phyloP scores from a whole-genome alignment of 2,113 vertebrate genomes.

The Arizona elegans region DNA sequence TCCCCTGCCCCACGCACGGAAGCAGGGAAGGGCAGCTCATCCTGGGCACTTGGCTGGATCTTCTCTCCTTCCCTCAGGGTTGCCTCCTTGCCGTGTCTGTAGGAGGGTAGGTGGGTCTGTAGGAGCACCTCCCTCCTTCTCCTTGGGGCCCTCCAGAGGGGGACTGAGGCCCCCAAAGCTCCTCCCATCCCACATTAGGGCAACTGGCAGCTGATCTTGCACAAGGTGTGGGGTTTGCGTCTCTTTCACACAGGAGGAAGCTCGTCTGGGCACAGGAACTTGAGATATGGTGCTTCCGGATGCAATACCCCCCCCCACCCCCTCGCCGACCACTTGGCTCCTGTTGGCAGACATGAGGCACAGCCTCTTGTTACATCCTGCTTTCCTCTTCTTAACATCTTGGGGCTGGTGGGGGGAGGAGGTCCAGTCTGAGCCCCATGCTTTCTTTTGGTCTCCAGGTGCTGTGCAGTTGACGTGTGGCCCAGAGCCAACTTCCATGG shows the following conservation, averaged over 20 bases:
- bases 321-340: neutral
- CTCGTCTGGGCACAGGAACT: neutral
- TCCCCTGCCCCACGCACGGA: neutral
- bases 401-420: neutral
- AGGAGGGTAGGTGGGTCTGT: neutral
- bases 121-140: neutral
- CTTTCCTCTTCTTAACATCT: neutral
- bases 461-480: neutral
- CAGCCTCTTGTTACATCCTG: neutral
- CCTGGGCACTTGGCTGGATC: neutral
- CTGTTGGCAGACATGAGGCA: neutral
- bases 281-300: neutral
- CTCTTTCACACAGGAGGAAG: neutral
- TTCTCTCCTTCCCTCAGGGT: neutral
- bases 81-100: neutral
- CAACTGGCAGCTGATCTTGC: neutral
- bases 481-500: conserved; percentile 6
- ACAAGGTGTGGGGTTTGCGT: too few relatives aligned
- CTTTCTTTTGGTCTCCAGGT: neutral
- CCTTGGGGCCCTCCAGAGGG: neutral
- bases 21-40: neutral
- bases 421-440: neutral
- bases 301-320: neutral
- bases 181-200: neutral
- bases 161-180: neutral